Conservation (phyloP, 2,113 vertebrate species). For the Nyctibius bracteatus region DNA sequence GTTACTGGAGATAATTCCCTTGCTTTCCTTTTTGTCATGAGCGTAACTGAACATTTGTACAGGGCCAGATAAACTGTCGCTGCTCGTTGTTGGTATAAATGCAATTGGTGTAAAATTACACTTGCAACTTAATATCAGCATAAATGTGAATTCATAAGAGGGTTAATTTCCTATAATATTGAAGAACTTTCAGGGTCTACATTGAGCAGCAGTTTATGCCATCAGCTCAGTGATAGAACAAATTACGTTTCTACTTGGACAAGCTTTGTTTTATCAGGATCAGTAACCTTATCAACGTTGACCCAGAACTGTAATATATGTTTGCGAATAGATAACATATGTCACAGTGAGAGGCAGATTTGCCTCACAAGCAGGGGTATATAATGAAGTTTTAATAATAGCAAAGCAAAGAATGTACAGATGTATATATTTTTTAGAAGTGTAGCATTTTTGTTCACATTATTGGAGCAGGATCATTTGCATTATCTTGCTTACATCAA, state of each 20-base stretch:
- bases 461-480: neutral
- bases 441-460: neutral
- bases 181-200: slow-evolving; percentile 26
- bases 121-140: slow-evolving; percentile 20
- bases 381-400: slow-evolving; percentile 73
- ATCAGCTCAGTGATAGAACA: slow-evolving; percentile 79
- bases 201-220: slow-evolving; percentile 75
- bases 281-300: slow-evolving; percentile 94
- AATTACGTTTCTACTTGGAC: slow-evolving; percentile 87
- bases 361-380: slow-evolving; percentile 64
- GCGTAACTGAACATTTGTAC: neutral
- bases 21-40: neutral
- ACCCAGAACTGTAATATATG: slow-evolving; percentile 84
- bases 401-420: slow-evolving; percentile 31
- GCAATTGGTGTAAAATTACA: slow-evolving; percentile 16
- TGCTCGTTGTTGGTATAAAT: neutral
- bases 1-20: neutral
- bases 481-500: neutral
- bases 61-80: neutral
- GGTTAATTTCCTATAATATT: neutral
- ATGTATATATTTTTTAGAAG: neutral
- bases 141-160: neutral
- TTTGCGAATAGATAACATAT: slow-evolving; percentile 83
- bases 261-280: slow-evolving; percentile 89
- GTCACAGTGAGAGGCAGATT: slow-evolving; percentile 75